A percentile compares a stretch with the other conserved stretches of the same genome.
Conservation (phyloP, 2,797 vertebrate genomes). For the Bovichtus variegatus region DNA sequence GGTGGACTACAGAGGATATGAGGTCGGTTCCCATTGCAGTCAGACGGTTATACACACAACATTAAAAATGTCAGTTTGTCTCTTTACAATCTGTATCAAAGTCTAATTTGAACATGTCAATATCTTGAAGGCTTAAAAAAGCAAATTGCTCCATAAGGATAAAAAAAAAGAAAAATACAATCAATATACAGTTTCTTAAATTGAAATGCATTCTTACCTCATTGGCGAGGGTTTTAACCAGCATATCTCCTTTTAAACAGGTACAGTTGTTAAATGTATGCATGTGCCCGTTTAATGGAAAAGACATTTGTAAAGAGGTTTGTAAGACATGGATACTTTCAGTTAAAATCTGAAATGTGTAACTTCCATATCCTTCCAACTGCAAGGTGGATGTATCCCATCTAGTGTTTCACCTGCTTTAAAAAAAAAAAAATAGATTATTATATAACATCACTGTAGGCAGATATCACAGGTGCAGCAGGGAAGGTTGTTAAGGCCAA, state of each 20-base stretch:
- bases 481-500: not conserved
- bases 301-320: not conserved
- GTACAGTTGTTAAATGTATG: not conserved
- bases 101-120: not conserved
- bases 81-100: not conserved
- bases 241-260: not conserved
- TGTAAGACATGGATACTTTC: not conserved
- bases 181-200: not conserved
- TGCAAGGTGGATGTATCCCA: not conserved
- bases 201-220: not conserved
- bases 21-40: constrained; percentile 82
- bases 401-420: not conserved
- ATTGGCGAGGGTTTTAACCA: not conserved
- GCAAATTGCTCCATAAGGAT: not conserved
- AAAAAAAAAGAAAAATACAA: not conserved
- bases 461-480: not conserved
- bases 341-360: not conserved
- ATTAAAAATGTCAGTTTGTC: not conserved
- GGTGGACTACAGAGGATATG: constrained; percentile 98
- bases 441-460: not conserved
- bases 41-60: no score
- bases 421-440: no score
- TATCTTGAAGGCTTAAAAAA: not conserved
- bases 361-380: not conserved
- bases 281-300: not conserved